Evolutionary conservation across 2,797 vertebrate genomes (phyloP).

Genomic region (Rhinoraja longicauda): DNA sequence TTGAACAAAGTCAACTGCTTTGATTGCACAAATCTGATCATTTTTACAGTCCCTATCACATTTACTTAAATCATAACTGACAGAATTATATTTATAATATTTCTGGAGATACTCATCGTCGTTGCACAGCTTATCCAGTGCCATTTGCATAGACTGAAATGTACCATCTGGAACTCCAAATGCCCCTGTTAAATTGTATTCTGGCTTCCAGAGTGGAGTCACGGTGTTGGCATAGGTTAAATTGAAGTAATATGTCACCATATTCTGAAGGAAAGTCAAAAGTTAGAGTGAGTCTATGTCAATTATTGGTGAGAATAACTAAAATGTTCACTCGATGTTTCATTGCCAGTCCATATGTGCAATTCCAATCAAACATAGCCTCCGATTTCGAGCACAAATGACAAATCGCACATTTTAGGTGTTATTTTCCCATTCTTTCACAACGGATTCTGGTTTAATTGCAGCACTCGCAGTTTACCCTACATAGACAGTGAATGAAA

Average conservation of each 20-base stretch:
- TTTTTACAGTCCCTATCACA: slow-evolving; percentile 65
- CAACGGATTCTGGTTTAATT: neutral
- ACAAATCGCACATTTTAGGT: too few species aligned
- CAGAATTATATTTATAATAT: slow-evolving; percentile 82
- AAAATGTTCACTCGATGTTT: neutral
- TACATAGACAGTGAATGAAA: neutral
- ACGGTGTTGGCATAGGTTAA: slow-evolving; percentile 69
- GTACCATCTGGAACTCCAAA: slow-evolving; percentile 71
- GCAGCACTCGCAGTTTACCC: neutral
- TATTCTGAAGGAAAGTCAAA: slow-evolving; percentile 61
- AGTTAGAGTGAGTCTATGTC: neutral
- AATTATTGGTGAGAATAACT: slow-evolving; percentile 1
- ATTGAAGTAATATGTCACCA: slow-evolving; percentile 84
- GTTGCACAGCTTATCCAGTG: slow-evolving; percentile 56
- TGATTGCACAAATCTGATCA: slow-evolving; percentile 79
- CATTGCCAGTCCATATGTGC: neutral
- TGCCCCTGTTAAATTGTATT: slow-evolving; percentile 77
- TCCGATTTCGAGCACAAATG: too few species aligned
- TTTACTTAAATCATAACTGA: slow-evolving; percentile 65
- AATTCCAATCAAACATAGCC: neutral
- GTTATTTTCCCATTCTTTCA: neutral
- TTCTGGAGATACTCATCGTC: slow-evolving; percentile 63
- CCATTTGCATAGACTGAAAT: slow-evolving; percentile 65
- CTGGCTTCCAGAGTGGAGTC: slow-evolving; percentile 70
- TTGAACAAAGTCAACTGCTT: slow-evolving; percentile 65